Evolutionary conservation across 2,113 vertebrate genomes (phyloP).

Genomic region (Regulus satrapa): DNA sequence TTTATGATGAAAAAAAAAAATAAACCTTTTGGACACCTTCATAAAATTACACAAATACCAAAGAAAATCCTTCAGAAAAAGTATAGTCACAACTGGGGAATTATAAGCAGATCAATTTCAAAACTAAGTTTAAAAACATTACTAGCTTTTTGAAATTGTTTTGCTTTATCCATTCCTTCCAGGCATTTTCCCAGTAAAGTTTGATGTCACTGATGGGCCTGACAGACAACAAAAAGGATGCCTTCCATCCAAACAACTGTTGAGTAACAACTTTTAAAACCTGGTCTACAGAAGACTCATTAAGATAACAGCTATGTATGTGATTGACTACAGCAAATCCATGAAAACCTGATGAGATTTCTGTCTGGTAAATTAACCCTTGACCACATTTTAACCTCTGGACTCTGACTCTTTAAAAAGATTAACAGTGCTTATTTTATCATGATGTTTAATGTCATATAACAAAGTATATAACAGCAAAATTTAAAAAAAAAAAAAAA

Average conservation of each 20-base stretch:
- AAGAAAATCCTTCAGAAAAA: not conserved
- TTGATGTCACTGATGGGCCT: not conserved
- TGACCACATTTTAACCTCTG: slow-evolving; percentile 1
- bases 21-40: not conserved
- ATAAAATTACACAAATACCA: not conserved
- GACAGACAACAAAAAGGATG: not conserved
- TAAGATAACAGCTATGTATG: not conserved
- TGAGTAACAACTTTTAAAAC: not conserved
- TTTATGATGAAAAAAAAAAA: not conserved
- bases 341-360: slow-evolving; percentile 25
- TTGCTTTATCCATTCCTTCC: not conserved
- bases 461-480: not conserved
- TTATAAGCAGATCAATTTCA: not conserved
- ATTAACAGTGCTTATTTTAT: not conserved
- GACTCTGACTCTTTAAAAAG: not conserved
- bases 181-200: not conserved
- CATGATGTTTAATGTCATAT: not conserved
- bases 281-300: not conserved
- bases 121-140: not conserved
- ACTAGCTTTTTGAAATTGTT: not conserved
- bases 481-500: not conserved
- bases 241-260: not conserved
- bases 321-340: not conserved
- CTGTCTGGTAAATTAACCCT: slow-evolving; percentile 19
- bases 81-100: not conserved